Conservation (phyloP, 2,113 vertebrate genomes). For the Mustelus asterias region DNA sequence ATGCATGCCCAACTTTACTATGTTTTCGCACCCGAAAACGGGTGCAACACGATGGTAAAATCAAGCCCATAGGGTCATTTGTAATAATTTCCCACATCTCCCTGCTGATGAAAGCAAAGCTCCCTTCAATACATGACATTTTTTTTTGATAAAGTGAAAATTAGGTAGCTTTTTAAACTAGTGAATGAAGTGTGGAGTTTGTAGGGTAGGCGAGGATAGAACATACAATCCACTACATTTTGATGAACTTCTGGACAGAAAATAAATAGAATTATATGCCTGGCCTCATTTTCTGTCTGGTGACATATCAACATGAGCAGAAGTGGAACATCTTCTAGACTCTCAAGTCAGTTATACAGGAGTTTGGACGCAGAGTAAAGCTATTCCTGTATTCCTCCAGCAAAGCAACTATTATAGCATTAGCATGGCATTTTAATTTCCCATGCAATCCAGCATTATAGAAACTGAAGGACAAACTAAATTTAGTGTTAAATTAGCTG, state of each 20-base stretch:
- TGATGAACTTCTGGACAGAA: neutral
- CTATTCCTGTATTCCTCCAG: neutral
- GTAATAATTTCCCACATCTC: no score
- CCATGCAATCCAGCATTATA: neutral
- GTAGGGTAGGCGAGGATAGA: no score
- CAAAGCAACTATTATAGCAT: neutral
- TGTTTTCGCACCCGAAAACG: no score
- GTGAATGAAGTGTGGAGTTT: neutral
- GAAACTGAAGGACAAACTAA: neutral
- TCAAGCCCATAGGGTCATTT: no score
- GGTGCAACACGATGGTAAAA: no score
- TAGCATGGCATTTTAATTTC: neutral
- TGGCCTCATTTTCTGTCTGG: neutral
- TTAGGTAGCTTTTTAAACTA: no score
- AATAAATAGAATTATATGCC: neutral
- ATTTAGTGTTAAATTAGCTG: neutral
- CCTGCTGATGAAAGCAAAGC: no score
- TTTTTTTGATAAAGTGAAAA: no score
- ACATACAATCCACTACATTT: neutral
- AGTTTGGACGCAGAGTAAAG: neutral
- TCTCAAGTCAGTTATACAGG: neutral
- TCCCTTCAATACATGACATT: no score
- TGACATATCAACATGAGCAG: neutral
- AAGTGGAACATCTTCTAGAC: neutral
- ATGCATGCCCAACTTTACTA: no score